Base-by-base conservation (phyloP, 2,797 vertebrate species). In the Florisuga fusca region DNA sequence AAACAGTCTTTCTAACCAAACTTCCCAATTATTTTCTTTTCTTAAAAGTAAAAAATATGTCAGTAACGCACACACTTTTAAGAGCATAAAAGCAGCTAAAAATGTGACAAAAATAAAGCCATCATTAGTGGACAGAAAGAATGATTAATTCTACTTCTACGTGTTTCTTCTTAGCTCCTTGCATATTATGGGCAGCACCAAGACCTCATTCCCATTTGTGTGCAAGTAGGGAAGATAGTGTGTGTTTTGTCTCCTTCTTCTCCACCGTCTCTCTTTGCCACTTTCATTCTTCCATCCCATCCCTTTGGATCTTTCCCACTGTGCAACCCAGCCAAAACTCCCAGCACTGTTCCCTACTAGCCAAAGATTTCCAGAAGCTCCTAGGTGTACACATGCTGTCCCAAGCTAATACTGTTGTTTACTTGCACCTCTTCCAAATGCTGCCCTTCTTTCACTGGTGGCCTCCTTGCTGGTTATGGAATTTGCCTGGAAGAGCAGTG, bases 381-480 rank as follows among this genome's bases (percentile, higher is more conserved):
- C 45, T 71, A 43, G n/a, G 23, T 29, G 25, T 54, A 33, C 1
- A 1, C 4, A 10, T 0, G 0, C 23, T 57, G 23, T 29, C 46
- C 57, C 20, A 48, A 41, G 20, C 64, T 80, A 5, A 59, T 50
- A 22, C 6, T 59, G 12, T 48, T 51, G 29, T 72, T 90, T 61
- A 62, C 45, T 88, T 5, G 4, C 13, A 7, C 10, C 4, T 46
- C 20, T n/a, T 41, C 31, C 51, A 74, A 3, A 8, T 31, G 34
- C 31, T 73, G 12, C 58, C 27, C 26, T 72, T 83, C n/a, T 43
- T 71, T 77, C 0, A 0, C 15, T 63, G 22, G 15, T 87, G 62
- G 25, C 31, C 12, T 81, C 45, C 71, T 75, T 75, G 33, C 18
- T 62, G 54, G 11, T 27, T 20, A 1, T 19, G 13, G 18, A 17